Base-by-base conservation (phyloP, 2,888 invertebrate genomes). In the Ennomos fuscantarius region DNA sequence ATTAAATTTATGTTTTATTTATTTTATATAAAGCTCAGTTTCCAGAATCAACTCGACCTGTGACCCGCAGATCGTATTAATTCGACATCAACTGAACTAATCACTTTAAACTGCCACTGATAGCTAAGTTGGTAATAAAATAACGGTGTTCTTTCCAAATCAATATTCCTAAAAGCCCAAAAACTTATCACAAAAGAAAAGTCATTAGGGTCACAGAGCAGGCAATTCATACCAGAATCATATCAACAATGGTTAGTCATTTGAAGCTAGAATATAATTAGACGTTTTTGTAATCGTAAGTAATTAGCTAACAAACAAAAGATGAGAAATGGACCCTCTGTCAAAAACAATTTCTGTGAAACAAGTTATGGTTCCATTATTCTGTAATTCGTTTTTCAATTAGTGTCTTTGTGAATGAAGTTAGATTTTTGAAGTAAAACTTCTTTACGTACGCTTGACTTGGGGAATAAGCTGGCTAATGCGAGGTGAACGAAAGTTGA, bases 311-410 rank as follows among this genome's bases (percentile, higher is more conserved):
- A 36, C 43, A 34, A 49, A 53, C 58, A 53, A 58, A 58, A 49
- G 58, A 58, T 45, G 49, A 58, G 41, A 15, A 58, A 58, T 58
- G 52, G 31, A 13, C 12, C 12, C 13, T 49, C 52, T 36, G 53
- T 53, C 58, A 49, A 49, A 48, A 6, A 41, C 58, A 58, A 49
- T 24, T 39, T 49, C 8, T 6, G n/a, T 24, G 5, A 11, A 8
- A 34, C 5, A 13, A 44, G 31, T 43, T 15, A 50, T 44, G 43
- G 34, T 10, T 12, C 32, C 35, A 40, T 49, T 49, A 44, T 31
- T 41, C 42, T 43, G 42, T 39, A 46, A 49, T 55, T 33, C 8
- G 12, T 31, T 35, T 41, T 46, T 54, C 46, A 36, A 34, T 41
- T 41, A 24, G 10, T 40, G 11, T 40, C 13, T 36, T 11, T 2